A percentile compares a stretch with the other conserved stretches of the same genome.
Conservation (phyloP, 2,113 vertebrate genomes). For the Platichthys stellatus region DNA sequence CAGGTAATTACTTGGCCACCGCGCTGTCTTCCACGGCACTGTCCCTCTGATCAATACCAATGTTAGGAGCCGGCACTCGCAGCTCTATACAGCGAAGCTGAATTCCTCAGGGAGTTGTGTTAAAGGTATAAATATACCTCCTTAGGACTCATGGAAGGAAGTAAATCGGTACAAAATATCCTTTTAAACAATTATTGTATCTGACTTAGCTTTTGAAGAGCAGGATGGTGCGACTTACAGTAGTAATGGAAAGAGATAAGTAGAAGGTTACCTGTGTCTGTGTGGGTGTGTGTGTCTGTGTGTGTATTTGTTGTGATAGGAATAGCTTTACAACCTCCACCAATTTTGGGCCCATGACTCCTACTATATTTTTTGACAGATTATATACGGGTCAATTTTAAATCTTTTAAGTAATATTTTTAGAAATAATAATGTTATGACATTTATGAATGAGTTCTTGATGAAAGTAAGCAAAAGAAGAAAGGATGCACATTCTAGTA, state of each 20-base stretch:
- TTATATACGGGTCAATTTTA: too few species aligned
- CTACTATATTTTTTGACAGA: too few species aligned
- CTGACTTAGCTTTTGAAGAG: conserved; percentile 1
- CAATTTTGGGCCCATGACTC: too few species aligned
- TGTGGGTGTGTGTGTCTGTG: too few species aligned
- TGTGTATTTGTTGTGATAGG: too few species aligned
- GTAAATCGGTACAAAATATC: conserved; percentile 22
- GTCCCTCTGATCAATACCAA: conserved; percentile 65
- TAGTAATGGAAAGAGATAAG: neutral
- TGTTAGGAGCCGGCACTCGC: conserved; percentile 43
- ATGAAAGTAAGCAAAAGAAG: too few species aligned
- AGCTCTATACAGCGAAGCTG: conserved; percentile 41
- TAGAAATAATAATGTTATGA: too few species aligned
- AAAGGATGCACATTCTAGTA: too few species aligned
- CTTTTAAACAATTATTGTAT: conserved; percentile 10
- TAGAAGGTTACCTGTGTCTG: neutral
- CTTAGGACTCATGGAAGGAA: neutral
- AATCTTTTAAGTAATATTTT: too few species aligned
- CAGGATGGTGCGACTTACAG: neutral
- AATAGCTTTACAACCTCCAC: too few species aligned
- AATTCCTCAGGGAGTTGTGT: conserved; percentile 10
- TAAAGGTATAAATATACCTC: conserved; percentile 14
- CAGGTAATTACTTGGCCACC: conserved; percentile 70
- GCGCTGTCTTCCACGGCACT: conserved; percentile 47
- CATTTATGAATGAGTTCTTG: too few species aligned